A percentile compares a stretch with the other conserved stretches of the same genome.
phyloP scores from a whole-genome alignment of 2,113 vertebrate genomes.

The Hypomesus transpacificus region DNA sequence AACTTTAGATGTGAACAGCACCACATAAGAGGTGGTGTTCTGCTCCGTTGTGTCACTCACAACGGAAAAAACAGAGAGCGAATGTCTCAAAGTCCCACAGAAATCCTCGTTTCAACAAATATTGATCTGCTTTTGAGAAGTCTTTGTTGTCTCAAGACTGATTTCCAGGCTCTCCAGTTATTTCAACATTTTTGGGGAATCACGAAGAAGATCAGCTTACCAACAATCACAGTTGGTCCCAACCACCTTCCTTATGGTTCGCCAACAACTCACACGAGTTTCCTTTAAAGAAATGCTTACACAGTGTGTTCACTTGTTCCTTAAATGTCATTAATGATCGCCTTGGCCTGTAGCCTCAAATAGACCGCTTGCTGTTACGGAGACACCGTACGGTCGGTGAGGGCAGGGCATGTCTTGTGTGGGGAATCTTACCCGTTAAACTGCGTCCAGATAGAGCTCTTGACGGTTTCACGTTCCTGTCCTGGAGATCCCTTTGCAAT shows the following conservation, averaged over 20 bases:
- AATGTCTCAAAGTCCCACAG: slow-evolving; percentile 32
- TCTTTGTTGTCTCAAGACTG: slow-evolving; percentile 26
- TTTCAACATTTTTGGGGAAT: slow-evolving; percentile 15
- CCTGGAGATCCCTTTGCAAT: too few species aligned
- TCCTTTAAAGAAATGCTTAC: too few species aligned
- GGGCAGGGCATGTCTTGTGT: too few species aligned
- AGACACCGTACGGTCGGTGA: too few species aligned
- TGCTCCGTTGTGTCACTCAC: slow-evolving; percentile 43
- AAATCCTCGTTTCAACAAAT: slow-evolving; percentile 49
- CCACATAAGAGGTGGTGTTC: slow-evolving; percentile 47
- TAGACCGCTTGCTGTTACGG: too few species aligned
- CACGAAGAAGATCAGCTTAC: not conserved
- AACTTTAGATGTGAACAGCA: slow-evolving; percentile 45
- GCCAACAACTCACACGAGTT: not conserved
- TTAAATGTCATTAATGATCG: too few species aligned
- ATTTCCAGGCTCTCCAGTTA: not conserved
- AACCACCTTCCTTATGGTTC: not conserved
- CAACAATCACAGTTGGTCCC: not conserved
- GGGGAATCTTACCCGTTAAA: too few species aligned
- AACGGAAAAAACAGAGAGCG: slow-evolving; percentile 45
- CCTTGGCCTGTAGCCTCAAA: too few species aligned
- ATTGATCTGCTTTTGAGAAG: slow-evolving; percentile 30
- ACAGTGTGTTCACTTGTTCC: too few species aligned
- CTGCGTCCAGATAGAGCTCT: too few species aligned
- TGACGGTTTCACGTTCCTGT: too few species aligned